These are phyloP conservation scores for Phoxinus phoxinus DNA, from an alignment of 2,113 vertebrate species.

Conservation along the genomic window DNA sequence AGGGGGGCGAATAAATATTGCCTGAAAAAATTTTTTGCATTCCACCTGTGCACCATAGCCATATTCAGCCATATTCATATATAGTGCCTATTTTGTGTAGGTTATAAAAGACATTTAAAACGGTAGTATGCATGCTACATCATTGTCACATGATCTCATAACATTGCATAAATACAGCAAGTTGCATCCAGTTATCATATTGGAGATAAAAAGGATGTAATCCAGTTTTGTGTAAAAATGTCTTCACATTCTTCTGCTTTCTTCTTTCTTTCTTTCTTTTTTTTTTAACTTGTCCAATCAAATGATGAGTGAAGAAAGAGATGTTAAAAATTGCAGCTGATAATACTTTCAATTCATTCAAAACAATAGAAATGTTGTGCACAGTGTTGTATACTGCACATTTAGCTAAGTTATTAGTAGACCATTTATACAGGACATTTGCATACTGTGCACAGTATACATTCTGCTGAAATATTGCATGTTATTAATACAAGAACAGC, in stretches of 20 bases:
- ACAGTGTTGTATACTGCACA: neutral
- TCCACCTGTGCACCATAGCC: too few relatives aligned
- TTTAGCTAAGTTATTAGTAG: neutral
- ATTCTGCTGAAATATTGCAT: neutral
- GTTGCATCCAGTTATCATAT: neutral
- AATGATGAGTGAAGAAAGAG: neutral
- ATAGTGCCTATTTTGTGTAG: too few relatives aligned
- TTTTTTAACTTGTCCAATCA: too few relatives aligned
- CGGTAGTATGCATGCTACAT: too few relatives aligned
- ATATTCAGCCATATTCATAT: too few relatives aligned
- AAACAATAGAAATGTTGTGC: neutral
- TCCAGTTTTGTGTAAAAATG: neutral
- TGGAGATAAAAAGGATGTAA: neutral
- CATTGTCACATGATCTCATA: neutral
- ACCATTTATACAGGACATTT: neutral
- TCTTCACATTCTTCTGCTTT: too few relatives aligned
- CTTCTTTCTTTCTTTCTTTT: too few relatives aligned
- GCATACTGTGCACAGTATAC: neutral
- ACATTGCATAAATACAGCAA: neutral
- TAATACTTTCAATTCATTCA: neutral
- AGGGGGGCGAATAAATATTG: too few relatives aligned
- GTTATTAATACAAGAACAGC: slow-evolving; percentile 10
- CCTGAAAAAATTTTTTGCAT: too few relatives aligned
- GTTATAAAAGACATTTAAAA: too few relatives aligned
- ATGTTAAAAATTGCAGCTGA: neutral